Percentiles rank a stretch among this genome's conserved stretches.
phyloP scores from a whole-genome alignment of 2,797 vertebrate genomes.

The Periparus ater region DNA sequence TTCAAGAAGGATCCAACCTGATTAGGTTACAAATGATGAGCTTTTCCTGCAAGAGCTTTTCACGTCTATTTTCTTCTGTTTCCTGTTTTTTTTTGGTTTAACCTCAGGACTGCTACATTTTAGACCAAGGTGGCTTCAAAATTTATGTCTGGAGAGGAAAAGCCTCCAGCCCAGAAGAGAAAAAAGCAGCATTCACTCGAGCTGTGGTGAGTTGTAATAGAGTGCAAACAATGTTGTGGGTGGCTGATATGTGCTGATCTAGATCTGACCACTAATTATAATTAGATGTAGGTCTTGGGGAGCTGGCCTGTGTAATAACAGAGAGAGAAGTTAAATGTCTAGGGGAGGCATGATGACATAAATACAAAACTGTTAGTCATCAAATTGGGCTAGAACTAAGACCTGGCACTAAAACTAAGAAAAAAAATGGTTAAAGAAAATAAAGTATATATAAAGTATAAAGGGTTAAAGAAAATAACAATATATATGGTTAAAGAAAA shows the following conservation, averaged over 20 bases:
- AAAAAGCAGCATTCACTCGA: constrained; percentile 82
- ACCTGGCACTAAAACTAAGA: not conserved
- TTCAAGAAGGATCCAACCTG: not conserved
- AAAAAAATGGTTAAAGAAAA: not conserved
- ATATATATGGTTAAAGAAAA: too few relatives aligned
- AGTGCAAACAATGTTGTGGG: not conserved
- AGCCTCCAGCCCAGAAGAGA: constrained; percentile 81
- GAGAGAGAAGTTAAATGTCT: not conserved
- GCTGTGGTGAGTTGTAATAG: constrained; percentile 81
- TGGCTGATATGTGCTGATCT: not conserved
- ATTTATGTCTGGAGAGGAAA: constrained; percentile 93
- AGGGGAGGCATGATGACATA: not conserved
- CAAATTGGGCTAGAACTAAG: not conserved
- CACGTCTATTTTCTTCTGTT: not conserved
- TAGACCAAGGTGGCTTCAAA: constrained; percentile 84
- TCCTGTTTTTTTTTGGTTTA: not conserved
- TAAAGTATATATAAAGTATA: not conserved
- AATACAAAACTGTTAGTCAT: not conserved
- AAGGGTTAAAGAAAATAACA: too few relatives aligned
- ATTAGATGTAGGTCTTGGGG: not conserved
- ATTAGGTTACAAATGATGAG: not conserved
- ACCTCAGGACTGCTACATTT: constrained; percentile 85
- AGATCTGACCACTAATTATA: constrained; percentile 3
- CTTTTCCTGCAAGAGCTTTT: not conserved
- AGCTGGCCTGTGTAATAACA: not conserved